phyloP scores from a whole-genome alignment of 2,113 vertebrate species.

The Chloropsis cyanopogon region DNA sequence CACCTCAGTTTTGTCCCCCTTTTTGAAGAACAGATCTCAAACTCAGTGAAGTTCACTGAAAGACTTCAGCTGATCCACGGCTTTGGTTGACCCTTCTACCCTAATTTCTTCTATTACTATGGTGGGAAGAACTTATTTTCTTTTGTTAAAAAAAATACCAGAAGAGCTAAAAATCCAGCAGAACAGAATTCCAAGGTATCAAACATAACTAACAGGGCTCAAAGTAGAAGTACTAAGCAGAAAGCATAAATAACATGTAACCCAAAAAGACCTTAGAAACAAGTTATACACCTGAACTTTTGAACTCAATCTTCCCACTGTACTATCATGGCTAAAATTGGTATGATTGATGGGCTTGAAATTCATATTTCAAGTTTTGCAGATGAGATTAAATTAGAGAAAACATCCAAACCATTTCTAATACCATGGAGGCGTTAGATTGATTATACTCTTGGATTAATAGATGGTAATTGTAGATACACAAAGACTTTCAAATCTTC shows the following conservation, averaged over 20 bases:
- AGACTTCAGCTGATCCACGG: not conserved
- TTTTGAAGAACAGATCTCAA: not conserved
- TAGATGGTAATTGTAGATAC: constrained; percentile 25
- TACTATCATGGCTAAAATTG: not conserved
- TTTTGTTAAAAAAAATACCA: not conserved
- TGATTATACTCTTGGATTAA: constrained; percentile 38
- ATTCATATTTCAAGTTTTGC: constrained; percentile 14
- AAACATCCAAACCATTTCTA: not conserved
- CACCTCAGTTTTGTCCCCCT: not conserved
- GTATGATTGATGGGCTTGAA: not conserved
- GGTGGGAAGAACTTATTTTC: not conserved
- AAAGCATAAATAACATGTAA: not conserved
- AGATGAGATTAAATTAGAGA: constrained; percentile 38
- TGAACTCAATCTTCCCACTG: constrained; percentile 9
- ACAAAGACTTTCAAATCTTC: not conserved
- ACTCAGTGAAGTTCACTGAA: not conserved
- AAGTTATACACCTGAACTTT: not conserved
- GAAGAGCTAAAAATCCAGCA: not conserved
- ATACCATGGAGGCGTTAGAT: not conserved
- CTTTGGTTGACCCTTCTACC: not conserved
- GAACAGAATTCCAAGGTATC: not conserved
- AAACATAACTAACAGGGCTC: not conserved
- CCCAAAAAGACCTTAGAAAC: not conserved
- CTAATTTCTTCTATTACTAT: not conserved
- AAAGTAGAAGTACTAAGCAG: not conserved